Conservation (phyloP, 2,888 invertebrate genomes). For the Harmothoe impar region DNA sequence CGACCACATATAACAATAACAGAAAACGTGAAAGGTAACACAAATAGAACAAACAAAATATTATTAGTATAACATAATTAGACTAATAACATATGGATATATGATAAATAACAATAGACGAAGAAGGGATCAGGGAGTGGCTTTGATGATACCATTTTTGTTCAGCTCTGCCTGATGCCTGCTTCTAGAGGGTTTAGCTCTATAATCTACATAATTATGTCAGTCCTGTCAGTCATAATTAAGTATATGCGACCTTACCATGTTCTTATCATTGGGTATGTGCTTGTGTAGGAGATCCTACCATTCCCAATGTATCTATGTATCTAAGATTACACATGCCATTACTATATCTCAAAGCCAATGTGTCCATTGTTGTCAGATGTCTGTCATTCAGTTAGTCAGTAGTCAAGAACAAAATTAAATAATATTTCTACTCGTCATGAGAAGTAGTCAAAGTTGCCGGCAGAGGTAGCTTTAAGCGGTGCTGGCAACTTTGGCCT, state of each 20-base stretch:
- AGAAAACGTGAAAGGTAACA: neutral
- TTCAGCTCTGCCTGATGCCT: constrained; percentile 29
- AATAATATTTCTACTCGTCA: neutral
- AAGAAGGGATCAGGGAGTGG: neutral
- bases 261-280: too few relatives aligned
- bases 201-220: neutral
- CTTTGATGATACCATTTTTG: neutral
- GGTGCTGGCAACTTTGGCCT: neutral
- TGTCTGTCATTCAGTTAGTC: neutral
- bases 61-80: neutral
- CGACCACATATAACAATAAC: neutral
- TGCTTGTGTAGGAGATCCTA: too few relatives aligned
- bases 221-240: constrained; percentile 31
- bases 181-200: neutral
- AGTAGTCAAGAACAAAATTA: neutral
- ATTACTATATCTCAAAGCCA: too few relatives aligned
- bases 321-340: too few relatives aligned
- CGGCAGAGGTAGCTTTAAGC: neutral
- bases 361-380: neutral
- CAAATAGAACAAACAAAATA: neutral
- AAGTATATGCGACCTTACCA: too few relatives aligned
- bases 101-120: neutral
- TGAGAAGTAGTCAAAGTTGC: constrained; percentile 46
- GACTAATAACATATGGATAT: neutral
- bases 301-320: too few relatives aligned